These are phyloP conservation scores for Gastrophryne carolinensis DNA, from an alignment of 2,797 vertebrate genomes.

Conservation along the genomic window DNA sequence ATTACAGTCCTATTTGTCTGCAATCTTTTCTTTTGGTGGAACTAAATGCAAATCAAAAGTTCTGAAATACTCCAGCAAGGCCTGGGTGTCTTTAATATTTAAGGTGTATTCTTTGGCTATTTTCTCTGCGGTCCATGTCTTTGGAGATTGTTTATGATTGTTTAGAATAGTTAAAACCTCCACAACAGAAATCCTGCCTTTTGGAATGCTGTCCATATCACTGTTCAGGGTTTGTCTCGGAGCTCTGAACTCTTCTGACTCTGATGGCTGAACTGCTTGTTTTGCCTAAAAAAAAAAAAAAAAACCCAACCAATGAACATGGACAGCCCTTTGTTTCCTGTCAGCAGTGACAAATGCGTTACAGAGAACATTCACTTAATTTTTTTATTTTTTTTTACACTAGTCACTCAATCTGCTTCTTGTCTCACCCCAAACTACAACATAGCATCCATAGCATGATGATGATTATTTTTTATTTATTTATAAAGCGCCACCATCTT, in stretches of 20 bases:
- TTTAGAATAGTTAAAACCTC: conserved; percentile 82
- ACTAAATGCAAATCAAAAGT: conserved; percentile 80
- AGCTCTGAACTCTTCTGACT: conserved; percentile 66
- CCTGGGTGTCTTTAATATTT: conserved; percentile 77
- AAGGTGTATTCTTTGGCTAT: conserved; percentile 84
- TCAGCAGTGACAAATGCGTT: neutral
- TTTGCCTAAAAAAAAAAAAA: conserved; percentile 60
- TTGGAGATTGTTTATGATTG: conserved; percentile 79
- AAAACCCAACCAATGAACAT: too few species aligned
- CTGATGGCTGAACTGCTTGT: conserved; percentile 14
- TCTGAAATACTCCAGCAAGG: conserved; percentile 80
- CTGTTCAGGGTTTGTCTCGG: conserved; percentile 65
- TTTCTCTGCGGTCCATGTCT: conserved; percentile 83
- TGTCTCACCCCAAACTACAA: too few species aligned
- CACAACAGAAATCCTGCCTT: conserved; percentile 83
- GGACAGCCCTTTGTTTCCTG: too few species aligned
- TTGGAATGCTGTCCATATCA: conserved; percentile 74
- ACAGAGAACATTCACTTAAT: neutral
- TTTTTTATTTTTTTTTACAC: too few species aligned
- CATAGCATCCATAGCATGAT: too few species aligned
- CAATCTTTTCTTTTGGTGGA: conserved; percentile 65
- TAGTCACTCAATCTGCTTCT: too few species aligned
- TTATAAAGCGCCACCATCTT: too few species aligned
- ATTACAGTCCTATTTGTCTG: neutral
- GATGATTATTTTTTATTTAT: too few species aligned